Evolutionary conservation across 2,797 vertebrate species (phyloP).

Genomic region (Lepidocolaptes lacrymiger): DNA sequence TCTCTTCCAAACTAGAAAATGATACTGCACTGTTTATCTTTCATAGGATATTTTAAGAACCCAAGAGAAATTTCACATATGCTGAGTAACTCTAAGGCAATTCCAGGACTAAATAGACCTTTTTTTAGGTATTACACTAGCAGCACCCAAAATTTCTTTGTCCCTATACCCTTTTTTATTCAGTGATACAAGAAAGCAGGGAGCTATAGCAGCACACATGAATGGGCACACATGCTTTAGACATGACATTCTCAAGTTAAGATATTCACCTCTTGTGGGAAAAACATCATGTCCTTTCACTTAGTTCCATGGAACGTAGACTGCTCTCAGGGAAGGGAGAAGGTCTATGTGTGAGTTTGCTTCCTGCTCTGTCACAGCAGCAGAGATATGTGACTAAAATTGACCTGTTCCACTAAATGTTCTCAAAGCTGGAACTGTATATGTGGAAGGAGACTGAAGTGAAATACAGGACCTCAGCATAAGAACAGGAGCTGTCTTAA

Average conservation of each 20-base stretch:
- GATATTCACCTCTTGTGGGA: not conserved
- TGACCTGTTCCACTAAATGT: not conserved
- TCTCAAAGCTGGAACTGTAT: not conserved
- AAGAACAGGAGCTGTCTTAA: not conserved
- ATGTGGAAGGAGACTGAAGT: not conserved
- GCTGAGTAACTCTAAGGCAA: not conserved
- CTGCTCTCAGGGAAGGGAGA: not conserved
- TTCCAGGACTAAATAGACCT: not conserved
- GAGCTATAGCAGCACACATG: not conserved
- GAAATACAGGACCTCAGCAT: not conserved
- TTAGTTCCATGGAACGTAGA: accelerated
- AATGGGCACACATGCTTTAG: not conserved
- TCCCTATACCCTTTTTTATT: not conserved
- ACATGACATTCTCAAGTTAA: not conserved
- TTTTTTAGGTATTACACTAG: not conserved
- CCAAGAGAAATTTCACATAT: not conserved
- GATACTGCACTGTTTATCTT: not conserved
- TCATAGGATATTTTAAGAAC: not conserved
- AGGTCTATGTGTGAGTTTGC: accelerated
- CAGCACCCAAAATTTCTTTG: not conserved
- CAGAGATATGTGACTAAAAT: not conserved
- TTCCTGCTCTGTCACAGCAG: not conserved
- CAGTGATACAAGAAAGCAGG: not conserved
- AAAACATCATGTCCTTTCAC: not conserved
- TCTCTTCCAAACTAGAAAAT: not conserved